Evolutionary conservation across 2,113 vertebrate species (phyloP).

Genomic region (Varanus salvator): DNA sequence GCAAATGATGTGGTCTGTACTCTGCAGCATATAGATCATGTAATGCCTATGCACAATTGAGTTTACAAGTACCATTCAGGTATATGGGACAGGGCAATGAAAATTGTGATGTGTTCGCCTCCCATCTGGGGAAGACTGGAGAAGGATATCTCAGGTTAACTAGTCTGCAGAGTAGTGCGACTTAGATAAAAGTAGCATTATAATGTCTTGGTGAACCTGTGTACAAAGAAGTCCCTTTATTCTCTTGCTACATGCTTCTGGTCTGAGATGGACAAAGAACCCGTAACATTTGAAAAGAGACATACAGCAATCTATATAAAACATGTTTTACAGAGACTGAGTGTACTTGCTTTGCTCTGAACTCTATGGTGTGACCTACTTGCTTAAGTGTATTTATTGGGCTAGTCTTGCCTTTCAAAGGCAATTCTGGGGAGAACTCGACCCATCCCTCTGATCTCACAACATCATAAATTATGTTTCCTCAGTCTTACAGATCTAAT

Average conservation of each 20-base stretch:
- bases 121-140: neutral
- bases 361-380: neutral
- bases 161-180: no score
- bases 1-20: neutral
- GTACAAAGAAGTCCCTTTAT: neutral
- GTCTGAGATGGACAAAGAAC: no score
- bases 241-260: no score
- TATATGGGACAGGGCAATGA: no score
- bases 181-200: no score
- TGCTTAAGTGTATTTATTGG: neutral
- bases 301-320: no score
- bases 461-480: neutral
- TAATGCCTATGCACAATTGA: no score
- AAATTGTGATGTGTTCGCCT: neutral
- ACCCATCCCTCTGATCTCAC: neutral
- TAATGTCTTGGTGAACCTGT: neutral
- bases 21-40: neutral
- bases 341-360: no score
- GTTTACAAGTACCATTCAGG: neutral
- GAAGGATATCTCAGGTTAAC: neutral
- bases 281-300: no score
- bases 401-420: neutral
- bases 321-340: no score
- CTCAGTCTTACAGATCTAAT: neutral
- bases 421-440: neutral